These are phyloP conservation scores for Acropora yongei DNA, from an alignment of 64 coral and sea anemone genomes.

Conservation along the genomic window DNA sequence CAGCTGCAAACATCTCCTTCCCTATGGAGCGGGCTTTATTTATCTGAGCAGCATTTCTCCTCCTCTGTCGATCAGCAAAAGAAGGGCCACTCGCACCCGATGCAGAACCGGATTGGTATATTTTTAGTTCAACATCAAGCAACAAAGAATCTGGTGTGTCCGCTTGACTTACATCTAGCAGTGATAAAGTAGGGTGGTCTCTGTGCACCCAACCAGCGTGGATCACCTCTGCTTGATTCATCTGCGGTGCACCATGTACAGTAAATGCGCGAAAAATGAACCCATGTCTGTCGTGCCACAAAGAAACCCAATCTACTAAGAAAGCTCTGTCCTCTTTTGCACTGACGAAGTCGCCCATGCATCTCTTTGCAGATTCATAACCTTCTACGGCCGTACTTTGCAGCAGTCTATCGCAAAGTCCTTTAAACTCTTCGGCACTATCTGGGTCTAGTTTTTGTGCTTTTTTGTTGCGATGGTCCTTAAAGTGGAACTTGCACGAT, in stretches of 20 bases:
- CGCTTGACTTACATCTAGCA: conserved; percentile 40
- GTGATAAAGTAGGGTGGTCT: conserved; percentile 4
- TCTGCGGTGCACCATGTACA: not conserved
- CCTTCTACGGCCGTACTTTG: conserved; percentile 26
- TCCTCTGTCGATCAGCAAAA: no score
- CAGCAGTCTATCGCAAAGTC: conserved; percentile 49
- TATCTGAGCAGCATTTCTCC: no score
- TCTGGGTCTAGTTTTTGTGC: conserved; percentile 30
- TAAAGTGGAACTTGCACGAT: conserved; percentile 53
- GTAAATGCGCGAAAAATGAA: conserved; percentile 60
- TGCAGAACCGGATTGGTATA: not conserved
- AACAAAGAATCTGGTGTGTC: conserved; percentile 20
- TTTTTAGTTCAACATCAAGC: conserved; percentile 43
- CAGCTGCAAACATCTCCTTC: no score
- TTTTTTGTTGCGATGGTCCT: conserved; percentile 47
- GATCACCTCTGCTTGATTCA: no score
- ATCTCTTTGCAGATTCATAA: no score
- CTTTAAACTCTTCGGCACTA: conserved; percentile 48
- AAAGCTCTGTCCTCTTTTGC: no score
- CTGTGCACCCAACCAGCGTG: conserved; percentile 34
- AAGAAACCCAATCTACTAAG: conserved; percentile 48
- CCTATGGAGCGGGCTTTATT: no score
- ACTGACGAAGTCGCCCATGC: conserved; percentile 41
- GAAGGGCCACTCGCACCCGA: conserved; percentile 17
- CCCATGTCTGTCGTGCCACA: no score